A percentile compares a stretch with the other conserved stretches of the same genome.
Evolutionary conservation across 2,113 vertebrate species (phyloP).

Genomic region (Catharus bicknelli): DNA sequence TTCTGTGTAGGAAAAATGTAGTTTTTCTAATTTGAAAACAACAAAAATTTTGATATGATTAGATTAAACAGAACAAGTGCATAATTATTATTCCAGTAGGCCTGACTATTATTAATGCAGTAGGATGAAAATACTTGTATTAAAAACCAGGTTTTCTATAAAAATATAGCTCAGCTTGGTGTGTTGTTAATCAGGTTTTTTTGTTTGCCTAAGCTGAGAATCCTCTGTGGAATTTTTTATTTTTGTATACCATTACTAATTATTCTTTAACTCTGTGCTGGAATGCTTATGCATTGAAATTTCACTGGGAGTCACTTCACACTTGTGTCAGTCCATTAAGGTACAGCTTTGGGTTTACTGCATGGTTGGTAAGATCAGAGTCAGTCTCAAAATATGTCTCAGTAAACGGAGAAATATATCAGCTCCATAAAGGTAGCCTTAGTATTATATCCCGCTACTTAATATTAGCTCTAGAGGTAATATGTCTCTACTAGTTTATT

Average conservation of each 20-base stretch:
- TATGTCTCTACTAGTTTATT: not conserved
- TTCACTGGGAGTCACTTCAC: not conserved
- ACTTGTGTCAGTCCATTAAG: fast-evolving
- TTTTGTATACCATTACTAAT: not conserved
- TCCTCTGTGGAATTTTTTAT: not conserved
- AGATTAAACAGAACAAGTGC: not conserved
- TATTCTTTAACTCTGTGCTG: not conserved
- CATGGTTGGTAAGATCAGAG: not conserved
- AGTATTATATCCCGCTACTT: not conserved
- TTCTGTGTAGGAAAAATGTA: not conserved
- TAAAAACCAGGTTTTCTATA: not conserved
- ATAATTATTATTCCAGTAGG: not conserved
- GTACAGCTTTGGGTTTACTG: not conserved
- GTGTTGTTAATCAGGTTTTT: not conserved
- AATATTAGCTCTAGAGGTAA: not conserved
- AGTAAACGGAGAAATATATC: not conserved
- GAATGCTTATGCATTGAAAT: not conserved
- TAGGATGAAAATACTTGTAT: not conserved
- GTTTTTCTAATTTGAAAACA: not conserved
- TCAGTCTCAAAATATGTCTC: not conserved
- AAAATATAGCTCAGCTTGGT: not conserved
- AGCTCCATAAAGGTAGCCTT: not conserved
- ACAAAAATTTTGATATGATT: not conserved
- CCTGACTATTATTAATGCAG: not conserved
- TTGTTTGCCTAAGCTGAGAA: not conserved